Conservation (phyloP, 2,113 vertebrate species). For the Indri indri region DNA sequence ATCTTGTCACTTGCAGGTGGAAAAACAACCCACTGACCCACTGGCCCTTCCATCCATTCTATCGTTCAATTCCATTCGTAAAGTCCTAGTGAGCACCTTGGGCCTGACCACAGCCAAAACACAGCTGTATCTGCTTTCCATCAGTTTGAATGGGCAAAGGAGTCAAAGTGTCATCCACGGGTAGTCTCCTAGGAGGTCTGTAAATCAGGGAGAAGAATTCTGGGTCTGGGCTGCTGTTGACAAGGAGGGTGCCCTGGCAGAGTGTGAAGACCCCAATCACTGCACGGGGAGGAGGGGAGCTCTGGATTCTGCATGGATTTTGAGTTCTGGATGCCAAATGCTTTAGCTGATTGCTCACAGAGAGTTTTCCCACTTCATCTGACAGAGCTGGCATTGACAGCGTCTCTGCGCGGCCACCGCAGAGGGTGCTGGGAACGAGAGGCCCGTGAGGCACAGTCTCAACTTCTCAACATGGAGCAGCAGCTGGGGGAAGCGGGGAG, state of each 20-base stretch:
- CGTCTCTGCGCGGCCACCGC: background rate
- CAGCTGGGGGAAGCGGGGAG: background rate
- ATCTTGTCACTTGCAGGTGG: background rate
- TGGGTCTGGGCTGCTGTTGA: background rate
- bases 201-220: background rate
- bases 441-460: too few species aligned
- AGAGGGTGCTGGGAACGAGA: background rate
- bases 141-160: background rate
- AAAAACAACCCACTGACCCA: background rate
- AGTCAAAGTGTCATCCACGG: background rate
- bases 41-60: background rate
- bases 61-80: background rate
- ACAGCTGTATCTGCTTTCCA: background rate
- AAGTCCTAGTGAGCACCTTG: background rate
- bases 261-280: background rate
- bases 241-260: background rate
- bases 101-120: background rate
- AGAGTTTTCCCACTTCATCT: background rate
- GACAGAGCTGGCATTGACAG: too few species aligned
- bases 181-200: background rate
- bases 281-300: background rate
- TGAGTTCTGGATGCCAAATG: background rate
- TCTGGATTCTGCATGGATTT: background rate
- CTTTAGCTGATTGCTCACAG: background rate
- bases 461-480: background rate